Conservation (phyloP, 2,888 invertebrate genomes). For the Apamea anceps region DNA sequence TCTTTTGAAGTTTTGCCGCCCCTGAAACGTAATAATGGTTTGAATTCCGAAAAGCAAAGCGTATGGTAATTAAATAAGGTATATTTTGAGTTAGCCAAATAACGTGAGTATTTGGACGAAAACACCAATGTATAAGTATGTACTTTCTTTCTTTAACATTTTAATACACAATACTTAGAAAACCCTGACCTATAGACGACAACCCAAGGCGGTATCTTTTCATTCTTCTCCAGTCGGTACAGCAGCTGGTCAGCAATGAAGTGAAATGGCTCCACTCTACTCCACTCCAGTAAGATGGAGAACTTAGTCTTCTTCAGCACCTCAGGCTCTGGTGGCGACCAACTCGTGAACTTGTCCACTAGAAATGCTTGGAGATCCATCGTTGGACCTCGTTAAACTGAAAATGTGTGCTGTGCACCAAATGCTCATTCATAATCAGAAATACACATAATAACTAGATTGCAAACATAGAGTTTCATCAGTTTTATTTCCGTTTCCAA, state of each 20-base stretch:
- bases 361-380: constrained; percentile 76
- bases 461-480: background rate
- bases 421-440: background rate
- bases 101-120: background rate
- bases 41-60: background rate
- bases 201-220: constrained; percentile 84
- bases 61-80: background rate
- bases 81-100: background rate
- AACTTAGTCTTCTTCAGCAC: constrained; percentile 73
- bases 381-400: background rate
- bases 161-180: background rate
- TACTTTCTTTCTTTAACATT: background rate
- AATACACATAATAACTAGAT: background rate
- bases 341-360: constrained; percentile 70
- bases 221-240: constrained; percentile 80
- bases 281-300: constrained; percentile 77
- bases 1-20: constrained; percentile 83
- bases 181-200: constrained; percentile 80
- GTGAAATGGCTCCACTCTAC: constrained; percentile 68
- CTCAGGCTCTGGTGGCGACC: constrained; percentile 76
- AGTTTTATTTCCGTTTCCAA: background rate
- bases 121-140: background rate
- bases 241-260: constrained; percentile 76
- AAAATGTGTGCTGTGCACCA: background rate
- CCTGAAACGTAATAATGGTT: constrained; percentile 72